These are phyloP conservation scores for Myodes glareolus DNA, from an alignment of 2,113 vertebrate species.

Conservation along the genomic window DNA sequence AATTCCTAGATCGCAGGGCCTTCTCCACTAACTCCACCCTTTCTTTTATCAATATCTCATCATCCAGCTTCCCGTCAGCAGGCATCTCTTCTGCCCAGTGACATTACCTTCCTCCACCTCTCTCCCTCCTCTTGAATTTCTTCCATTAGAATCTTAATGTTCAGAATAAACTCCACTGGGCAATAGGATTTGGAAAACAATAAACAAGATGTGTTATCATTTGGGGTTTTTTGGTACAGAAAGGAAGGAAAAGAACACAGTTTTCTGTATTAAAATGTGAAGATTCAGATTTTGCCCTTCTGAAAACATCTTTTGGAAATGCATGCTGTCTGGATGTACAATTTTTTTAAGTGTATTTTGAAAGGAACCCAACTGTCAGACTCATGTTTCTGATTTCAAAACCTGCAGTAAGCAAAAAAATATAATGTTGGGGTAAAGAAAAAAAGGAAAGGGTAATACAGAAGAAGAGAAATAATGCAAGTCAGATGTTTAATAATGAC, in stretches of 20 bases:
- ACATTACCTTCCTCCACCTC: neutral
- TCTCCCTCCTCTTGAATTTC: neutral
- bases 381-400: conserved; percentile 2
- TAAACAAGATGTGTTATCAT: neutral
- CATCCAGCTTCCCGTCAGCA: neutral
- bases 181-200: neutral
- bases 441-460: neutral
- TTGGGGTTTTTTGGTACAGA: neutral
- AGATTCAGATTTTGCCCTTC: neutral
- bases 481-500: neutral
- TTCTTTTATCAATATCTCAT: neutral
- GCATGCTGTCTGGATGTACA: neutral
- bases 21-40: neutral
- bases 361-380: neutral
- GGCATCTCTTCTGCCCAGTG: neutral
- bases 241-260: neutral
- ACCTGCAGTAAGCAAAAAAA: neutral
- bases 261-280: conserved; percentile 13
- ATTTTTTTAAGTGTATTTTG: neutral
- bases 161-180: neutral
- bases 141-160: neutral
- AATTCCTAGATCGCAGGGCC: neutral
- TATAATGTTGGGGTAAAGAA: neutral
- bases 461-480: neutral
- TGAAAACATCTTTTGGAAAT: conserved; percentile 25